Percentiles rank a stretch among this genome's conserved stretches.
These are phyloP conservation scores for Agonopterix arenella DNA, from an alignment of 2,888 invertebrate species.

Conservation along the genomic window DNA sequence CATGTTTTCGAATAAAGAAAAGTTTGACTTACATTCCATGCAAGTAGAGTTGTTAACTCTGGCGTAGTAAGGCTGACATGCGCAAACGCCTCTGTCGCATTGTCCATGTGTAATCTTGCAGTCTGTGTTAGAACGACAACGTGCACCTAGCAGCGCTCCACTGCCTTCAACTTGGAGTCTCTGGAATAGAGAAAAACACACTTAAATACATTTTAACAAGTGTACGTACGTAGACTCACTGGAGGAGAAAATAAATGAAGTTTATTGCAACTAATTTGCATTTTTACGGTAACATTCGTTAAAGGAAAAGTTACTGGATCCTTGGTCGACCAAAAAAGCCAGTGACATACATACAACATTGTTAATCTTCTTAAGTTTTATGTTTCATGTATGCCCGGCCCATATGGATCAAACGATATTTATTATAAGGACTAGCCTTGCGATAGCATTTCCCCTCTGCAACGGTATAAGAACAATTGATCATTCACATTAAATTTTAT, in stretches of 20 bases:
- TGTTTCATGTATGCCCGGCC: too few species aligned
- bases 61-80: constrained; percentile 89
- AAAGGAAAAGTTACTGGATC: too few species aligned
- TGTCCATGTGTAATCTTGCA: constrained; percentile 81
- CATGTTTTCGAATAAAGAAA: background rate
- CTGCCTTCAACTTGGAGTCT: constrained; percentile 34
- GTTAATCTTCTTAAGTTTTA: too few species aligned
- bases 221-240: too few species aligned
- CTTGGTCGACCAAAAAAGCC: background rate
- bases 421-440: too few species aligned
- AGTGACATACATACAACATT: background rate
- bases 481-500: too few species aligned
- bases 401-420: too few species aligned
- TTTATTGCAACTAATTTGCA: too few species aligned
- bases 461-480: too few species aligned
- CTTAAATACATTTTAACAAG: background rate
- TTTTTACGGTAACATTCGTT: too few species aligned
- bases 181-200: constrained; percentile 27
- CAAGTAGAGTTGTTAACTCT: constrained; percentile 86
- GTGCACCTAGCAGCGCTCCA: constrained; percentile 72
- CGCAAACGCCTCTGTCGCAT: constrained; percentile 84
- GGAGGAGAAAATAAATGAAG: too few species aligned
- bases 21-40: constrained; percentile 85
- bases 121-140: constrained; percentile 79
- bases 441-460: too few species aligned